Evolutionary conservation across 2,888 invertebrate genomes (phyloP), one percentile per base, ranked within the genome.

Genomic region (Harpalus rubripes): DNA sequence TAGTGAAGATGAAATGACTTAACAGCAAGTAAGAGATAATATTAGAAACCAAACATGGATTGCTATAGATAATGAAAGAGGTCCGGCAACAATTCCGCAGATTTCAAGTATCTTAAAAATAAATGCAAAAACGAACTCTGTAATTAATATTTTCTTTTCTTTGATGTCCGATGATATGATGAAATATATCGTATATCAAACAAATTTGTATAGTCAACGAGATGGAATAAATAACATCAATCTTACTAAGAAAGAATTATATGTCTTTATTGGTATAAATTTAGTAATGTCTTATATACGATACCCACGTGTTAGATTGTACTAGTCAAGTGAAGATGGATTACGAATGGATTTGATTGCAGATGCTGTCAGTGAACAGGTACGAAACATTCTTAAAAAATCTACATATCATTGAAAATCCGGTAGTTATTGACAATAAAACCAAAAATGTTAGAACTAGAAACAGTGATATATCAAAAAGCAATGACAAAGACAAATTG

Each of bases 371-470:
- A n/a, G n/a, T n/a, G n/a, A n/a, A n/a, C n/a, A n/a, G n/a, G 10
- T 39, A 16, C 15, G 44, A 74, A 10, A 15, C 2, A 7, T 41
- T 4, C 1, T 44, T 44, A 18, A 16, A 26, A 82, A 52, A 72
- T 44, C 52, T 82, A 15, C 68, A 82, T 56, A 72, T 82, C 44
- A n/a, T 16, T n/a, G 44, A 82, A 44, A 82, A 82, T 56, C 16
- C 18, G n/a, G 72, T 58, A 15, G 58, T 16, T 44, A 44, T 44
- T 44, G 44, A 44, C 44, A 44, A 10, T 44, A 44, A 44, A 44
- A 7, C 44, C 44, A 44, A 44, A 44, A 44, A 44, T 5, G 5
- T 58, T 58, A 58, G 58, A 58, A 58, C n/a, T 58, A 58, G 58
- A 58, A 58, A 15, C 16, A 58, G 1, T 5, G n/a, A 58, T 58